Evolutionary conservation across 2,888 invertebrate genomes (phyloP).

Genomic region (Andrena trimmerana): DNA sequence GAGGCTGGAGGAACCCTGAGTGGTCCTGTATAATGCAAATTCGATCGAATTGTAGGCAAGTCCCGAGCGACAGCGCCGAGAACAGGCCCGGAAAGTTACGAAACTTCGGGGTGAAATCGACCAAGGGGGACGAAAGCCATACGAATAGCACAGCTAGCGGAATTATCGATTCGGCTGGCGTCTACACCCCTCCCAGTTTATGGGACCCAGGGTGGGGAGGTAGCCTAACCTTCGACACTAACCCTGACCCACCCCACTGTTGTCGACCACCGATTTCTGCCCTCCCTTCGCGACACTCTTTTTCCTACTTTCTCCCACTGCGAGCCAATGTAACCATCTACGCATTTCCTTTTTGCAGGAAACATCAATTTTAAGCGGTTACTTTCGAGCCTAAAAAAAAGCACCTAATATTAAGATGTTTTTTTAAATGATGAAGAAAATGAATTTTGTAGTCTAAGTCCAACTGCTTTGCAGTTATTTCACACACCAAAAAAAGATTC

Average conservation of each 20-base stretch:
- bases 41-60: slow-evolving; percentile 13
- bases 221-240: slow-evolving; percentile 76
- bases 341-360: not conserved
- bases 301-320: slow-evolving; percentile 7
- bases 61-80: not conserved
- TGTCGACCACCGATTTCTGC: slow-evolving; percentile 46
- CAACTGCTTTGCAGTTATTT: too few relatives aligned
- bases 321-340: not conserved
- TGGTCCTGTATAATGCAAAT: slow-evolving; percentile 33
- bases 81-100: slow-evolving; percentile 8
- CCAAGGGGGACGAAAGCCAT: slow-evolving; percentile 31
- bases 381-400: too few relatives aligned
- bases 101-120: slow-evolving; percentile 20
- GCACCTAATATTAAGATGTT: too few relatives aligned
- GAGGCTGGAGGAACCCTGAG: not conserved
- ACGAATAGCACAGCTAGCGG: slow-evolving; percentile 39
- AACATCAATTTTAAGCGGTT: too few relatives aligned
- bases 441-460: too few relatives aligned
- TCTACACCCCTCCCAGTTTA: slow-evolving; percentile 28
- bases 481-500: too few relatives aligned
- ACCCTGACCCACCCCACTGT: slow-evolving; percentile 76
- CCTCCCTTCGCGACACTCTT: slow-evolving; percentile 39
- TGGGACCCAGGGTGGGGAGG: slow-evolving; percentile 44
- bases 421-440: too few relatives aligned
- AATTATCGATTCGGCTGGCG: slow-evolving; percentile 66